phyloP scores from a whole-genome alignment of 2,797 vertebrate species.

The Melopsittacus undulatus region DNA sequence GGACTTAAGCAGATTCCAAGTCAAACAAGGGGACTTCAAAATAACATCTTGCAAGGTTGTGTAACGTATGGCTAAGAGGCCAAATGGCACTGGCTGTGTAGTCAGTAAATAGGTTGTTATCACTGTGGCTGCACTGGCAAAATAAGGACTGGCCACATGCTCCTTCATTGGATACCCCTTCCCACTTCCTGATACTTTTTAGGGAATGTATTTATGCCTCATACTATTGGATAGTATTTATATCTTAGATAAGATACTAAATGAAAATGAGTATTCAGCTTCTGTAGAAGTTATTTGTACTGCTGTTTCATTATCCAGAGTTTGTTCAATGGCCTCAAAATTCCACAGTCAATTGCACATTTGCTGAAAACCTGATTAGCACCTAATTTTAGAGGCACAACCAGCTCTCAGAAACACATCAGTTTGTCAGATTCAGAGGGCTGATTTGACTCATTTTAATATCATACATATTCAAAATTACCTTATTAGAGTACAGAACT shows the following conservation, averaged over 20 bases:
- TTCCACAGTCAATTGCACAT: neutral
- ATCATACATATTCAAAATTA: neutral
- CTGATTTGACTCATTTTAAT: neutral
- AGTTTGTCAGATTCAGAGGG: neutral
- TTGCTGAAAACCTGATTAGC: neutral
- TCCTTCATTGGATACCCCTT: neutral
- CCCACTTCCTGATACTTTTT: neutral
- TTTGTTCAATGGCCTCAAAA: neutral
- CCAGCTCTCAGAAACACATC: neutral
- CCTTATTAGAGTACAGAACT: neutral
- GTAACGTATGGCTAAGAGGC: neutral
- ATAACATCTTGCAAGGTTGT: neutral
- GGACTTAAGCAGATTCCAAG: neutral
- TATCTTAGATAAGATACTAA: neutral
- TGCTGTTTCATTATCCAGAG: neutral
- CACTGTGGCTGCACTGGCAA: neutral
- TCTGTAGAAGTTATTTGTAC: neutral
- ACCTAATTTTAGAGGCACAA: neutral
- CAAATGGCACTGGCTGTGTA: rapidly evolving
- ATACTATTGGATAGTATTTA: neutral
- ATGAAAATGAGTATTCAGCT: neutral
- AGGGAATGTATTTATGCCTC: neutral
- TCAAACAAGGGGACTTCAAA: neutral
- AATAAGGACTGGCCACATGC: neutral
- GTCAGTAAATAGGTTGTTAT: neutral